Evolutionary conservation across 2,888 invertebrate genomes (phyloP), one percentile per base, ranked within the genome.

Genomic region (Euclidia mi): DNA sequence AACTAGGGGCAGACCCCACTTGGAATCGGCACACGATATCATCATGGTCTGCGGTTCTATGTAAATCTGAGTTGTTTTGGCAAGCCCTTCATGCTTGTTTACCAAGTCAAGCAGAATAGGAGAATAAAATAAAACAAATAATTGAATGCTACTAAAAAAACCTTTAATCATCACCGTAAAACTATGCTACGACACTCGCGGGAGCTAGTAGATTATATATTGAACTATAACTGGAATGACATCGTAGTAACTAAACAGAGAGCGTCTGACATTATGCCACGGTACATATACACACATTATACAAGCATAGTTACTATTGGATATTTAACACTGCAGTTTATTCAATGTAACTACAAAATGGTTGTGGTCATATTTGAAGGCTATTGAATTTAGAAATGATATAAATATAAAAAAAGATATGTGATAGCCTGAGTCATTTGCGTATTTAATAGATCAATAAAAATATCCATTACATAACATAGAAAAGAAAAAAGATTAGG

Each of bases 131-230:
- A 79, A 90, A 87, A 88, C 77, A 70, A 60, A 56, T 29, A 55
- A 57, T 63, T 41, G 56, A 78, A 79, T 83, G 86, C 88, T 89
- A 84, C 81, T 80, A 83, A 80, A 78, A 77, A 78, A 76, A 78
- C 80, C 73, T 89, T 87, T 88, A 84, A 82, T 87, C 65, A 77
- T 78, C 77, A 80, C 71, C 78, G 65, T 79, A 78, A 58, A 76
- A 66, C 71, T 80, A 84, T 48, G 48, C 68, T 74, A 71, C 66
- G 67, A 79, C 77, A 78, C 71, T 67, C 74, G 73, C 66, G 59
- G 68, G 57, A 68, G 66, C 72, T 56, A 65, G 49, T 55, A 42
- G 55, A 57, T 52, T 59, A 75, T 67, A 75, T 58, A 75, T 59
- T 60, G 52, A 55, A 59, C 63, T 75, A 70, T 65, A 62, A 78